phyloP scores from a whole-genome alignment of 2,888 invertebrate genomes.

The Ochropacha duplaris region DNA sequence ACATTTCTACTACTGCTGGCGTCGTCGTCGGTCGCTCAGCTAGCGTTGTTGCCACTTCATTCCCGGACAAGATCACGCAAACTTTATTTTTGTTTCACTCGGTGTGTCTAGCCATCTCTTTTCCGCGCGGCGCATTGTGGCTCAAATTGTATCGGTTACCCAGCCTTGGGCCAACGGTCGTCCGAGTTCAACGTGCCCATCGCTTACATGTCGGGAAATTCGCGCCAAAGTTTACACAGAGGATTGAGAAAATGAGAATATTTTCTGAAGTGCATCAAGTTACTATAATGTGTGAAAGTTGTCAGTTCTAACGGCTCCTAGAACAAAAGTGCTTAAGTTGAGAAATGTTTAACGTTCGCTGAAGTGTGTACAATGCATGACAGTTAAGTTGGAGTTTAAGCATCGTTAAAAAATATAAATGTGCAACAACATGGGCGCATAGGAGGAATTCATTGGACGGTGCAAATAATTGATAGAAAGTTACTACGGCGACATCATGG shows the following conservation, averaged over 20 bases:
- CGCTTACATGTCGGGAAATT: slow-evolving; percentile 41
- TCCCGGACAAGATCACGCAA: slow-evolving; percentile 49
- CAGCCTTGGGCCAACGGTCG: slow-evolving; percentile 74
- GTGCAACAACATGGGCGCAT: slow-evolving; percentile 68
- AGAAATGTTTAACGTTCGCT: slow-evolving; percentile 39
- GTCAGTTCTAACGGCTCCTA: slow-evolving; percentile 24
- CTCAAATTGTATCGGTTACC: slow-evolving; percentile 41
- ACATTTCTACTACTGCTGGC: slow-evolving; percentile 26
- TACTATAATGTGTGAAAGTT: slow-evolving; percentile 39
- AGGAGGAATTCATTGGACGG: slow-evolving; percentile 57
- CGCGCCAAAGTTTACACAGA: slow-evolving; percentile 67
- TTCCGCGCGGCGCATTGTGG: slow-evolving; percentile 52
- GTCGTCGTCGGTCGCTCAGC: slow-evolving; percentile 27
- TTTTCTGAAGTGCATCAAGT: slow-evolving; percentile 43
- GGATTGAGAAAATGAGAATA: slow-evolving; percentile 59
- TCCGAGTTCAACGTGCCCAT: slow-evolving; percentile 54
- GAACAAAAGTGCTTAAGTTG: slow-evolving; percentile 39
- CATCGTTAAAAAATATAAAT: slow-evolving; percentile 44
- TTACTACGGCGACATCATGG: slow-evolving; percentile 64
- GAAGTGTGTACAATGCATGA: slow-evolving; percentile 51
- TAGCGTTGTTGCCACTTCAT: slow-evolving; percentile 49
- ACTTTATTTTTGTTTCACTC: slow-evolving; percentile 39
- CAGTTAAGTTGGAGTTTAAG: slow-evolving; percentile 65
- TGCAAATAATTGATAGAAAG: slow-evolving; percentile 64
- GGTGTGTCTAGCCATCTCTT: slow-evolving; percentile 38